Base-by-base conservation (phyloP, 2,797 vertebrate genomes). In the Gymnocypris eckloni region DNA sequence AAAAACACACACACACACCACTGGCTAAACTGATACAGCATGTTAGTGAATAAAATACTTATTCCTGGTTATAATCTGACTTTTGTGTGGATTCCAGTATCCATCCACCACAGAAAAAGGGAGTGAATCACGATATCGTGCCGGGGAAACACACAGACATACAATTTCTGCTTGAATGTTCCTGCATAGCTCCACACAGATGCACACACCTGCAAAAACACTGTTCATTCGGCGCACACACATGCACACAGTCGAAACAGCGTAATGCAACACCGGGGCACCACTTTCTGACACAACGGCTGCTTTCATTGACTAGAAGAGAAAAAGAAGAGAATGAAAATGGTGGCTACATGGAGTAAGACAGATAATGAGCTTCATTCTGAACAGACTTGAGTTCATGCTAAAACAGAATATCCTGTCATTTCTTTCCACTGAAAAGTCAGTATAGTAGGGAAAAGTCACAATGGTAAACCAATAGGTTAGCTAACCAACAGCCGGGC, bases 281-380 rank as follows among this genome's bases (percentile, higher is more conserved):
- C 69, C 85, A 80, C n/a, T 89, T 54, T 64, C 69, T 50, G 64
- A 84, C 86, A 95, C 93, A 93, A 94, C 86, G 89, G 89, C 83
- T 84, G 83, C 90, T 91, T 93, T 92, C 39, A 78, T 67, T n/a
- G 78, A 77, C 7, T 20, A n/a, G n/a, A 56, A 75, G 22, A 56
- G 73, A 45, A 64, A 84, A 73, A 69, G 54, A 28, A 59, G 56
- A 54, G 81, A 52, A 41, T n/a, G n/a, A 41, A 22, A 83, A 79
- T 12, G 33, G 77, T 37, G 71, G 75, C 39, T 83, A 52, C 66
- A 4, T 76, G 28, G 12, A 45, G 54, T 41, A 52, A 70, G 22
- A 37, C 28, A 28, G 5, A 50, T 61, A 75, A 76, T 41, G 28
- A 48, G 67, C 45, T 77, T 77, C 41, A 52, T 67, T 67, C 43